Evolutionary conservation across 2,888 invertebrate genomes (phyloP).

Genomic region (Adelognathus sp.): DNA sequence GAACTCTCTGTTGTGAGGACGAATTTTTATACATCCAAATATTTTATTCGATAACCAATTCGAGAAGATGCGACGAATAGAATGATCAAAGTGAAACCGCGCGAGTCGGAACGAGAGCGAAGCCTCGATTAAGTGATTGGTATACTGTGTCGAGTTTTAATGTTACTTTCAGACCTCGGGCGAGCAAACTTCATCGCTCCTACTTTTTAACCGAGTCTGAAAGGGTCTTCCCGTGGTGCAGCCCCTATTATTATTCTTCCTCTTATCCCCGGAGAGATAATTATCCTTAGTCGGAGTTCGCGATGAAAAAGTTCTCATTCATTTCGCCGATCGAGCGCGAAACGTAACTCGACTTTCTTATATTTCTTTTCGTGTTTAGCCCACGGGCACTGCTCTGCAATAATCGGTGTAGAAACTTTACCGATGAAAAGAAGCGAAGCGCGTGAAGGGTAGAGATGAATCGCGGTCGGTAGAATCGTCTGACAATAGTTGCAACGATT

Average conservation of each 20-base stretch:
- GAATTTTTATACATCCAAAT: no score
- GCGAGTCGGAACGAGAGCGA: not conserved
- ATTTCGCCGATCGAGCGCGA: not conserved
- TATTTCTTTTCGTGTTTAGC: not conserved
- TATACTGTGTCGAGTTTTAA: slow-evolving; percentile 31
- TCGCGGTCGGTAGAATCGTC: slow-evolving; percentile 36
- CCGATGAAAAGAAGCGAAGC: not conserved
- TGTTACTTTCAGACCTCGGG: slow-evolving; percentile 29
- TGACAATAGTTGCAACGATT: slow-evolving; percentile 43
- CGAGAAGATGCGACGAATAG: no score
- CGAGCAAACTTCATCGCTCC: slow-evolving; percentile 20
- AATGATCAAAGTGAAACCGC: no score
- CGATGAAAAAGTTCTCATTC: not conserved
- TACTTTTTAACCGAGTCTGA: not conserved
- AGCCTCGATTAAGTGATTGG: slow-evolving; percentile 45
- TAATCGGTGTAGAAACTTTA: not conserved
- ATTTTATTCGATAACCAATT: no score
- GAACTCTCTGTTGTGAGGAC: no score
- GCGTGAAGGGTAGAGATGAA: not conserved
- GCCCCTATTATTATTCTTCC: no score
- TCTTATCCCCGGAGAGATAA: not conserved
- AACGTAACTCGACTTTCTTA: not conserved
- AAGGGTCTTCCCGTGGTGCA: not conserved
- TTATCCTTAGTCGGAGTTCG: not conserved
- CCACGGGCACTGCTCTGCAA: slow-evolving; percentile 3